Conservation (phyloP, 2,113 vertebrate genomes). For the mouse (Mus musculus) region DNA sequence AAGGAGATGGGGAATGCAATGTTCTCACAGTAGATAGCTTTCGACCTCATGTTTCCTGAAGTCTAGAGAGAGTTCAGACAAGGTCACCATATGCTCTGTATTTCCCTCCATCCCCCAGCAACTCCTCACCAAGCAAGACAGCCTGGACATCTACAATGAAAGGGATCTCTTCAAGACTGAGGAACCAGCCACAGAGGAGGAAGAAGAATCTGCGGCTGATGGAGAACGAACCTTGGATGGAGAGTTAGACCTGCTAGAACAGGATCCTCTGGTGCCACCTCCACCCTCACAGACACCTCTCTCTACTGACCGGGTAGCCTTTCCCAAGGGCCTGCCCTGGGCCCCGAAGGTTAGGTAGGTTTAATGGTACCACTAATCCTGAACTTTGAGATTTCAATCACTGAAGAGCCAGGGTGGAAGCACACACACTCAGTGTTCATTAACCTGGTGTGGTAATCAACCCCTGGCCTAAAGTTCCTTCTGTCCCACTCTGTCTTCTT, state of each 20-base stretch:
- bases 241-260: constrained; percentile 94
- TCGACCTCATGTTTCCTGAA: not conserved
- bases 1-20: not conserved
- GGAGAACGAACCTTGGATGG: constrained; percentile 92
- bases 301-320: constrained; percentile 91
- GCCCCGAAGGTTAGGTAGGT: constrained; percentile 97
- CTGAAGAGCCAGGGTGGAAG: not conserved
- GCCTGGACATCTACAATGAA: constrained; percentile 97
- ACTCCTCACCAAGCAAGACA: constrained; percentile 97
- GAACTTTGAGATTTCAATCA: not conserved
- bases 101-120: constrained; percentile 69
- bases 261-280: constrained; percentile 90
- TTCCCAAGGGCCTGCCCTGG: constrained; percentile 98
- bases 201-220: constrained; percentile 91
- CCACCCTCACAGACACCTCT: constrained; percentile 81
- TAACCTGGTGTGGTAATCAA: not conserved
- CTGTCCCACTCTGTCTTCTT: not conserved
- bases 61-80: not conserved
- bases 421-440: not conserved
- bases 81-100: not conserved
- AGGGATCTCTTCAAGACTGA: constrained; percentile 98
- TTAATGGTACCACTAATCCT: not conserved
- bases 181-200: constrained; percentile 92
- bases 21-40: not conserved
- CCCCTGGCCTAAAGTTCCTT: not conserved